Base-by-base conservation (phyloP, 2,797 vertebrate genomes). In the Erpetoichthys calabaricus region DNA sequence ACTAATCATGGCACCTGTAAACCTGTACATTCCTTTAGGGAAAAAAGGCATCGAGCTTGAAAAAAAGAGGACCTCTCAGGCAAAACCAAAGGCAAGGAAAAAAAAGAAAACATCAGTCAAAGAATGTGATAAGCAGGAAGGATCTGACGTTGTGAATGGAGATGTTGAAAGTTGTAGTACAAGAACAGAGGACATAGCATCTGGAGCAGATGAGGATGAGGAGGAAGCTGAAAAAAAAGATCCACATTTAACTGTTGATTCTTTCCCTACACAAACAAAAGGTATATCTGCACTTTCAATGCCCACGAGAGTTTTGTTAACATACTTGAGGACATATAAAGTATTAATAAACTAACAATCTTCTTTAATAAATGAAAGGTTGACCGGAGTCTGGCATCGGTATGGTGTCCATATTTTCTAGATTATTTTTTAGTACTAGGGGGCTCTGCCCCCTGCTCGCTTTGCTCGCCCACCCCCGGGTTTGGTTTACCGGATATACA, bases 11-110 rank as follows among this genome's bases (percentile, higher is more conserved):
- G n/a, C n/a, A n/a, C n/a, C n/a, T n/a, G n/a, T n/a, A n/a, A n/a
- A n/a, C n/a, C n/a, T 1, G 43, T 42, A 51, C 50, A 0, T 63
- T 51, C 51, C 50, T 50, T 8, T 69, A 99, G 94, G 92, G 44
- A 94, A 91, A 59, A 98, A 97, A 73, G 77, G 78, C 57, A 58
- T 73, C 7, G 87, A 90, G 5, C 68, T 94, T 56, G 89, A 87
- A 69, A 96, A 91, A 59, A 99, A 94, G 73, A 84, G 82, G 60
- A 72, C 69, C 3, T 69, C 67, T 5, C 89, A 87, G 56, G 58
- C 71, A 42, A 88, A 85, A 63, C 61, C 75, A 53, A 97, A 92
- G 67, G 60, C 75, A 65, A 96, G 94, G 72, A 95, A 84, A 74
- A 93, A 91, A 73, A 94, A 83, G 65, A 89, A 85, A 60, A 70